Evolutionary conservation across 2,113 vertebrate species (phyloP).

Genomic region (Apistogramma diplotaenia): DNA sequence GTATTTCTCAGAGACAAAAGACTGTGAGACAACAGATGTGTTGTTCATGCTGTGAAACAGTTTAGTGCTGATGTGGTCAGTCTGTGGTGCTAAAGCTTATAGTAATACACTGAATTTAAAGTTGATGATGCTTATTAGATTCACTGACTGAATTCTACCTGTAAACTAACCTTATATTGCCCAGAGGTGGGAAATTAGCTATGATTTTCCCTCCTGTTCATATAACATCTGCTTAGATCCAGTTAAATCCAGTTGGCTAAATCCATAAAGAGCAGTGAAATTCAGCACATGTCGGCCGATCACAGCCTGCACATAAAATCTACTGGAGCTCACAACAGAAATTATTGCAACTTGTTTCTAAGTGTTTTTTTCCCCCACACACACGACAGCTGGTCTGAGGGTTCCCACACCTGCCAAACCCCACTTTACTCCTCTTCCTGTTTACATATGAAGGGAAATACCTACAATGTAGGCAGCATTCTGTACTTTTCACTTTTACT

Average conservation of each 20-base stretch:
- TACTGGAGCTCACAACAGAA: not conserved
- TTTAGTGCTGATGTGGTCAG: too few relatives aligned
- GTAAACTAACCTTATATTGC: not conserved
- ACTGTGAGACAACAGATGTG: too few relatives aligned
- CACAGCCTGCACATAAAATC: not conserved
- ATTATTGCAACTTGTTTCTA: not conserved
- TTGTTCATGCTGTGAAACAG: too few relatives aligned
- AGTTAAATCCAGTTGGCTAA: not conserved
- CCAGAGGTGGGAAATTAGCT: too few relatives aligned
- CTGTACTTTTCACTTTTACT: not conserved
- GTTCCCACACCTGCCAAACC: not conserved
- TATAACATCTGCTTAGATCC: too few relatives aligned
- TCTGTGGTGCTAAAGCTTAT: too few relatives aligned
- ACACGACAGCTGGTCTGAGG: not conserved
- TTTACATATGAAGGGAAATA: not conserved
- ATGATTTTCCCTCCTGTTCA: too few relatives aligned
- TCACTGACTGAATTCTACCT: not conserved
- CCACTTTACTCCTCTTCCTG: not conserved
- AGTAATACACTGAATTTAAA: not conserved
- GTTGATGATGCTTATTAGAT: not conserved
- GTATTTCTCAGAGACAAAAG: too few relatives aligned
- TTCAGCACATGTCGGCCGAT: not conserved
- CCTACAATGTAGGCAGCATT: not conserved
- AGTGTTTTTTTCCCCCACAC: not conserved
- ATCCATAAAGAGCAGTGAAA: not conserved